Evolutionary conservation across 2,888 invertebrate genomes (phyloP).

Genomic region (Agrypnus murinus): DNA sequence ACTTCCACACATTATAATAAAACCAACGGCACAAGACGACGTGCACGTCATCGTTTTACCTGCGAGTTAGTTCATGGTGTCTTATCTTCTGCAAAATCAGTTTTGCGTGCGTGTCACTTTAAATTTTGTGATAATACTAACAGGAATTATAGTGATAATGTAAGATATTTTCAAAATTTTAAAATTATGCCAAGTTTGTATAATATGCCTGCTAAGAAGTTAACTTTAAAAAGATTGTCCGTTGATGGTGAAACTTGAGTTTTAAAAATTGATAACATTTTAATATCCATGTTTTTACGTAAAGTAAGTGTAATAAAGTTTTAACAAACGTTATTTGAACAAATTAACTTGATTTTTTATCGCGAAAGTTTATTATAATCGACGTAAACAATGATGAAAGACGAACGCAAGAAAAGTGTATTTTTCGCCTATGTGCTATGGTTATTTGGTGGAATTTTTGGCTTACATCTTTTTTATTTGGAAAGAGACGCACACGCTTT

Average conservation of each 20-base stretch:
- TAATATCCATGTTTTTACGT: too few relatives aligned
- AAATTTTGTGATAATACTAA: neutral
- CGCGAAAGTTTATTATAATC: neutral
- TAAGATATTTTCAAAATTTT: neutral
- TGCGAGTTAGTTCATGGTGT: slow-evolving; percentile 18
- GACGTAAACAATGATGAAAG: slow-evolving; percentile 23
- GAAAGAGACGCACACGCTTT: slow-evolving; percentile 92
- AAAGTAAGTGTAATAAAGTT: too few relatives aligned
- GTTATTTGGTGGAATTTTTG: slow-evolving; percentile 91
- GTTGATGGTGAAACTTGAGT: too few relatives aligned
- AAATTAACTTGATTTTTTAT: neutral
- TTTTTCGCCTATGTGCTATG: slow-evolving; percentile 87
- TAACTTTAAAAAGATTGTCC: too few relatives aligned
- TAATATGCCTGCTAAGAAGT: too few relatives aligned
- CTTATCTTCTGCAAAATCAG: slow-evolving; percentile 43
- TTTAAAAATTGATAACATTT: too few relatives aligned
- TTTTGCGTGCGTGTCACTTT: slow-evolving; percentile 45
- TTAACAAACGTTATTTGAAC: neutral
- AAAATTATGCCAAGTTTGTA: too few relatives aligned
- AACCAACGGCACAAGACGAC: slow-evolving; percentile 53
- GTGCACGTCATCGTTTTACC: slow-evolving; percentile 48
- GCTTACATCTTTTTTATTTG: slow-evolving; percentile 93
- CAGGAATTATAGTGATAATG: neutral
- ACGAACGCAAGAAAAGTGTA: slow-evolving; percentile 74
- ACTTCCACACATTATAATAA: slow-evolving; percentile 22